phyloP scores from a whole-genome alignment of 1,140 invertebrate species.

The Tetranychus cinnabarinus region DNA sequence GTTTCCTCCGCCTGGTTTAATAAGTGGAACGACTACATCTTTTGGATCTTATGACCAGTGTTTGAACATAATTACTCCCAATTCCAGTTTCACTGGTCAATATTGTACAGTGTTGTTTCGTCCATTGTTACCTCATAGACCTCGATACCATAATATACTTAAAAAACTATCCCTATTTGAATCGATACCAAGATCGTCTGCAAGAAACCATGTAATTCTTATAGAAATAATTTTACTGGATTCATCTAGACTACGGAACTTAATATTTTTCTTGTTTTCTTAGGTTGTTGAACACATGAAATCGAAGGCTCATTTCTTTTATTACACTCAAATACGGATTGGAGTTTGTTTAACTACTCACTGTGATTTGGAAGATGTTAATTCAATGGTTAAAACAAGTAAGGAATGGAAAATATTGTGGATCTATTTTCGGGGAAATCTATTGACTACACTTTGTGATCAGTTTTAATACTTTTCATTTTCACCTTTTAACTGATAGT shows the following conservation, averaged over 20 bases:
- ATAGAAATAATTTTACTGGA: background rate
- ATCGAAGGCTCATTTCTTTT: background rate
- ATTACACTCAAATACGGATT: background rate
- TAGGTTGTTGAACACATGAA: background rate
- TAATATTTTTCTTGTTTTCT: background rate
- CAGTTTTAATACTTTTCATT: no score
- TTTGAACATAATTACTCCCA: background rate
- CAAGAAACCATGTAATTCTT: background rate
- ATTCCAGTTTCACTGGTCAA: background rate
- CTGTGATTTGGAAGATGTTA: background rate
- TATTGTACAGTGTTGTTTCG: background rate
- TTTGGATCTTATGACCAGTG: conserved; percentile 13
- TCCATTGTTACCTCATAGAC: background rate
- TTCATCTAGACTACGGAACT: background rate
- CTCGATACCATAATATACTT: background rate
- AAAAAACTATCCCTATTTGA: background rate
- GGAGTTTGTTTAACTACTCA: background rate
- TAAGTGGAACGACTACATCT: conserved; percentile 7
- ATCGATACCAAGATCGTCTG: background rate
- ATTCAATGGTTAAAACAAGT: background rate
- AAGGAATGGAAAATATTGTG: background rate
- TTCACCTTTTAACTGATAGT: no score
- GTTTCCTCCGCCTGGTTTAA: conserved; percentile 8
- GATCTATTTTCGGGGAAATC: no score
- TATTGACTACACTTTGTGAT: no score